Conservation (phyloP, 2,888 invertebrate genomes). For the Microctonus hyperodae region DNA sequence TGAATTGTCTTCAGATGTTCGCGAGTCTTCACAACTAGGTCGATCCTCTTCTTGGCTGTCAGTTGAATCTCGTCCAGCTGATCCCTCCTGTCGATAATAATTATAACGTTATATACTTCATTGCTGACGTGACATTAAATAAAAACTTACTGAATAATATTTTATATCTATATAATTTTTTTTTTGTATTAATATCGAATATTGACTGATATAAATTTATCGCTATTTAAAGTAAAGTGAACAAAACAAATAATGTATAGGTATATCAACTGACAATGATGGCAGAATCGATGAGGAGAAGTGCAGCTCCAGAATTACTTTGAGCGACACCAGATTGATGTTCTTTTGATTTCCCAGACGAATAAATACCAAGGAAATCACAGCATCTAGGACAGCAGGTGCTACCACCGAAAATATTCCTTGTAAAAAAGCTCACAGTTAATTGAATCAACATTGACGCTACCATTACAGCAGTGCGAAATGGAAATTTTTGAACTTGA, state of each 20-base stretch:
- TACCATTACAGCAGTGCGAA: slow-evolving; percentile 72
- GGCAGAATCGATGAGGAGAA: slow-evolving; percentile 54
- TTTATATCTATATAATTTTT: not conserved
- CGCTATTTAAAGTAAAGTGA: no score
- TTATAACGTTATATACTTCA: no score
- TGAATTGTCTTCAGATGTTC: slow-evolving; percentile 18
- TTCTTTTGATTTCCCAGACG: slow-evolving; percentile 56
- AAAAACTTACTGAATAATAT: not conserved
- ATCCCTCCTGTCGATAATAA: slow-evolving; percentile 21
- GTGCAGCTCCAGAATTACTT: slow-evolving; percentile 59
- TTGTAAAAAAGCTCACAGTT: slow-evolving; percentile 63
- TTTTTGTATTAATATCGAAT: not conserved
- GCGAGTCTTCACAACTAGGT: slow-evolving; percentile 28
- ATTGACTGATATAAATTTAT: no score
- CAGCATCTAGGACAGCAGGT: slow-evolving; percentile 58
- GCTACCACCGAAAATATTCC: slow-evolving; percentile 54
- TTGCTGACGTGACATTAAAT: no score
- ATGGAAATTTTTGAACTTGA: slow-evolving; percentile 71
- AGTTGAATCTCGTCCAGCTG: slow-evolving; percentile 30
- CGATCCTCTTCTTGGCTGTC: slow-evolving; percentile 30
- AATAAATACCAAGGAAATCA: slow-evolving; percentile 58
- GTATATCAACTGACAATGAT: slow-evolving; percentile 52
- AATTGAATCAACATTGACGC: slow-evolving; percentile 66
- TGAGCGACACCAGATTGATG: slow-evolving; percentile 54
- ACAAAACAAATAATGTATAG: not conserved